These are phyloP conservation scores for Heteractis magnifica DNA, from an alignment of 92 coral and sea anemone species.

Conservation along the genomic window DNA sequence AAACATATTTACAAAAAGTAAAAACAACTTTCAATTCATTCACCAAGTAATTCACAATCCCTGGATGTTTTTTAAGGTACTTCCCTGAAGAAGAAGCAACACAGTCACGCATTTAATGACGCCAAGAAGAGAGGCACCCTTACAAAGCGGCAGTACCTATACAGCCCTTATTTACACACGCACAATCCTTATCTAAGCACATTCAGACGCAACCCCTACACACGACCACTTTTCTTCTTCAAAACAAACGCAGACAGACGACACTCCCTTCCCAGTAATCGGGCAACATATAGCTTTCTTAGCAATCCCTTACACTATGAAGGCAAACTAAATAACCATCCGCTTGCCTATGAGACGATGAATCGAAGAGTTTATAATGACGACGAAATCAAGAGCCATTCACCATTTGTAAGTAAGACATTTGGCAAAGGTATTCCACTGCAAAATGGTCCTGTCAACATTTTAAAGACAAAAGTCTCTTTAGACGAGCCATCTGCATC, in stretches of 20 bases:
- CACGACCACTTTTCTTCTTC: not conserved
- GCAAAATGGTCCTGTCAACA: not conserved
- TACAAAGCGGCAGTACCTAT: constrained; percentile 8
- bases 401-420: not conserved
- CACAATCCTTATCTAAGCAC: not conserved
- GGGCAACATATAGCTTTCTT: not conserved
- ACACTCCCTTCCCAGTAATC: not conserved
- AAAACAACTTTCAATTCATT: not conserved
- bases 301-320: not conserved
- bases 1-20: not conserved
- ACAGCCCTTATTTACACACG: not conserved
- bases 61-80: not conserved
- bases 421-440: constrained; percentile 11
- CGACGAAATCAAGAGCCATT: not conserved
- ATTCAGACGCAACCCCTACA: not conserved
- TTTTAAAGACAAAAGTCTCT: not conserved
- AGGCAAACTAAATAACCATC: not conserved
- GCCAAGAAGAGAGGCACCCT: not conserved
- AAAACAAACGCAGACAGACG: not conserved
- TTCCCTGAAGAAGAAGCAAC: not conserved
- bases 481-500: not conserved
- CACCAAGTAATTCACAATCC: not conserved
- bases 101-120: not conserved
- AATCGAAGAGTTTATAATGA: not conserved
- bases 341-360: not conserved